Base-by-base conservation (phyloP, 1,140 invertebrate genomes). In the Atopsyche davidsoni region DNA sequence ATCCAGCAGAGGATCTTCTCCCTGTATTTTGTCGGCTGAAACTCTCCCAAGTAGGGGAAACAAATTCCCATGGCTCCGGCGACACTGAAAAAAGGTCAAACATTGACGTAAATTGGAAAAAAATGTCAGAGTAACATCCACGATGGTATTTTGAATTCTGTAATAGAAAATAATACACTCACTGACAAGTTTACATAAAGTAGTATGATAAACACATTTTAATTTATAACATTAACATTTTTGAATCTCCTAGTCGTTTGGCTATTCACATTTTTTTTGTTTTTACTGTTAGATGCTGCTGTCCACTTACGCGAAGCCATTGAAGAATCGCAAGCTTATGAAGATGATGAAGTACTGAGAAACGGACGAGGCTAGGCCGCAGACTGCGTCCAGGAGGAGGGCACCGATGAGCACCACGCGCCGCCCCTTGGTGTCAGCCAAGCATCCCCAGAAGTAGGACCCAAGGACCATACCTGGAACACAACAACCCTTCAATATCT, bases 361-460 rank as follows among this genome's bases (percentile, higher is more conserved):
- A 51, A 89, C 77, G 18, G 86, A 87, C 2, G 87, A 89, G 1
- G 80, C 48, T 28, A 90, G 67, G 10, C 85, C 86, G 41, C 82
- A 80, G 2, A 88, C 62, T 36, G 85, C 87, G 63, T 91, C 89
- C 60, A 89, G 75, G 3, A 88, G 64, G 34, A 91, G 74, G 0
- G 87, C 85, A 11, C 80, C 80, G 31, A 90, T 82, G 43, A 92
- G 67, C 11, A 89, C 83, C 6, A 80, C 64, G 62, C 85, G 82
- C 18, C 89, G 77, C 0, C 89, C 89, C 58, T 83, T 81, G 0
- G 83, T 85, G 66, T 92, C 89, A 53, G 88, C 88, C 58, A 92
- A 70, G 55, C 83, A 88, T 23, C 89, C 89, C 88, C 88, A 92
- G 65, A 91, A 82, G 69, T 89, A 90, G n/a, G 87, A 89, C 13